phyloP scores from a whole-genome alignment of 2,888 invertebrate species.

The Eurois occulta region DNA sequence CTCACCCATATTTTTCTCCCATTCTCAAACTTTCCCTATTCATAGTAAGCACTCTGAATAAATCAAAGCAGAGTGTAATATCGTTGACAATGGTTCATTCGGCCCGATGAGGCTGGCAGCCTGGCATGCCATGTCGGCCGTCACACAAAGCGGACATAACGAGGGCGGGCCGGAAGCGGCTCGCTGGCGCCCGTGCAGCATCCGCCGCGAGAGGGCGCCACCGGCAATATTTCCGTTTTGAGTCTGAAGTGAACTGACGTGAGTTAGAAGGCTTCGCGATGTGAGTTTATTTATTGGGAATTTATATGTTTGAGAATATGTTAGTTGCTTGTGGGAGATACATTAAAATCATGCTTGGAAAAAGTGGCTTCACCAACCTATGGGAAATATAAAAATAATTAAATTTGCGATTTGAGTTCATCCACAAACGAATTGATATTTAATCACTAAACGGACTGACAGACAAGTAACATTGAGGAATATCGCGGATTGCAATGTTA shows the following conservation, averaged over 20 bases:
- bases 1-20: conserved; percentile 38
- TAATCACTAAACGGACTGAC: background rate
- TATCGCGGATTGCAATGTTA: too few species aligned
- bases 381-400: background rate
- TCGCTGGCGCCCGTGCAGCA: conserved; percentile 77
- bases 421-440: background rate
- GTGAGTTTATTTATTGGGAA: conserved; percentile 52
- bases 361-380: background rate
- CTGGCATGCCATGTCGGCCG: conserved; percentile 63
- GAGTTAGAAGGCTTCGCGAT: conserved; percentile 42
- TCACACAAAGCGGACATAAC: conserved; percentile 81
- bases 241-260: conserved; percentile 60
- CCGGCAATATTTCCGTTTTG: conserved; percentile 81
- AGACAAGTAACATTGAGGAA: background rate
- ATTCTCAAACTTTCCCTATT: conserved; percentile 42
- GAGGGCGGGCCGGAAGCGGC: conserved; percentile 83
- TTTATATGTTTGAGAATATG: background rate
- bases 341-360: background rate
- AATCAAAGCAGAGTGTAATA: conserved; percentile 69
- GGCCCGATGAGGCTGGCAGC: conserved; percentile 65
- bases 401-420: background rate
- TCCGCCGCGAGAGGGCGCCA: conserved; percentile 75
- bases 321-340: background rate
- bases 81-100: conserved; percentile 74
- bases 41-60: conserved; percentile 63